Conservation (phyloP, 2,888 invertebrate species). For the Calameuta idolon region DNA sequence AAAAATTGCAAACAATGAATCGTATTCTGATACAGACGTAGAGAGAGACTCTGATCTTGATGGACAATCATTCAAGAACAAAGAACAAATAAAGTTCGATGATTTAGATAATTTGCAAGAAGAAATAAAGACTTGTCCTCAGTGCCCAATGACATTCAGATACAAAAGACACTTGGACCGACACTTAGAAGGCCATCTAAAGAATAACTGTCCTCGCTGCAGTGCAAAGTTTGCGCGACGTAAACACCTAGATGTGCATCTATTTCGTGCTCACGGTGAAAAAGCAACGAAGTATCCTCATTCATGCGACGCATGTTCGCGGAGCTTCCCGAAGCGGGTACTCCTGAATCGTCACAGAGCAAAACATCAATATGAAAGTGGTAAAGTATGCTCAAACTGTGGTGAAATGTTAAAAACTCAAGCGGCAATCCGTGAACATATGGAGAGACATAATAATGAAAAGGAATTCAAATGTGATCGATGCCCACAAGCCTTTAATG, state of each 20-base stretch:
- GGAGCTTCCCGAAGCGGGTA: conserved; percentile 46
- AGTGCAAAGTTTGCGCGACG: conserved; percentile 56
- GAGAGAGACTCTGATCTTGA: conserved; percentile 17
- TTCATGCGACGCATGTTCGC: conserved; percentile 45
- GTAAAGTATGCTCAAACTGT: conserved; percentile 58
- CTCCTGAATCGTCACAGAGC: conserved; percentile 55
- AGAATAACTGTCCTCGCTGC: conserved; percentile 61
- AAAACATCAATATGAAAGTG: conserved; percentile 53
- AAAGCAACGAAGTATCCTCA: conserved; percentile 43
- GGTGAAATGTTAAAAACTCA: conserved; percentile 49
- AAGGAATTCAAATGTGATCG: conserved; percentile 54
- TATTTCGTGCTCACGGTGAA: conserved; percentile 54
- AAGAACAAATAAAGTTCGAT: neutral
- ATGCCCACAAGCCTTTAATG: conserved; percentile 57
- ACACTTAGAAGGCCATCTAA: conserved; percentile 59
- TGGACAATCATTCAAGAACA: neutral
- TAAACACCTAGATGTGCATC: conserved; percentile 56
- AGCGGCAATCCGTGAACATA: conserved; percentile 50
- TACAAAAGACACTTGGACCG: conserved; percentile 57
- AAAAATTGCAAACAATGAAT: neutral
- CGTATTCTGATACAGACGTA: conserved; percentile 12
- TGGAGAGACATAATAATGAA: conserved; percentile 49
- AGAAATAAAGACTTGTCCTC: conserved; percentile 40
- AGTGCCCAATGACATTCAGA: conserved; percentile 54
- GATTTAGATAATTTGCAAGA: neutral